These are phyloP conservation scores for Asteroscopus sphinx DNA, from an alignment of 2,888 invertebrate species.

Conservation along the genomic window DNA sequence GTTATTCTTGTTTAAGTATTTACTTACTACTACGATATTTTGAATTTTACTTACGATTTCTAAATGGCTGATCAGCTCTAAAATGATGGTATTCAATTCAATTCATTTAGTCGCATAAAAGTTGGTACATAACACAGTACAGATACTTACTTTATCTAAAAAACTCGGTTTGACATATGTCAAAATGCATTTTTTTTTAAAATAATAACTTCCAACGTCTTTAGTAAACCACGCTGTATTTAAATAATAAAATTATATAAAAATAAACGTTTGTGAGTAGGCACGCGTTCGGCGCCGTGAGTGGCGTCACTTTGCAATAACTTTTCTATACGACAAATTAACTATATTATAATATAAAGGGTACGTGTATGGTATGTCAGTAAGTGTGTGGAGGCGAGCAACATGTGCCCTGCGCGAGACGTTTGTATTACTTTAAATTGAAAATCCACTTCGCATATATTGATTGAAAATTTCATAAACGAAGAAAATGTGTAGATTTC, in stretches of 20 bases:
- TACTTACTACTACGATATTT: too few species aligned
- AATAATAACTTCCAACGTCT: slow-evolving; percentile 17
- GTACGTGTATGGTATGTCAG: slow-evolving; percentile 34
- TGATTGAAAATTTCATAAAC: neutral
- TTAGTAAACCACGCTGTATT: slow-evolving; percentile 31
- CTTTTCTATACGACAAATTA: slow-evolving; percentile 68
- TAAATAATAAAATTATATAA: slow-evolving; percentile 15
- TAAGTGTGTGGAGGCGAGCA: slow-evolving; percentile 41
- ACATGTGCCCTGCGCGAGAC: slow-evolving; percentile 20
- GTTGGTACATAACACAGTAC: too few species aligned
- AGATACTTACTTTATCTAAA: too few species aligned
- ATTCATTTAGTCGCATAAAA: too few species aligned
- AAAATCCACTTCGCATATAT: slow-evolving; percentile 18
- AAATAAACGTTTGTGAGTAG: slow-evolving; percentile 50
- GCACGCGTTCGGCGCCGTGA: slow-evolving; percentile 52
- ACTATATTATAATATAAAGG: slow-evolving; percentile 43
- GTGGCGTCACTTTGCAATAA: slow-evolving; percentile 68
- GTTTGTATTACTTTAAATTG: neutral
- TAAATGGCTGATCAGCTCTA: too few species aligned
- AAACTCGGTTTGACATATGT: too few species aligned
- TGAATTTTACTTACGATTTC: too few species aligned
- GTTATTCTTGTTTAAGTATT: slow-evolving; percentile 23
- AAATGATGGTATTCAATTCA: too few species aligned
- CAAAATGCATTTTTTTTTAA: slow-evolving; percentile 14
- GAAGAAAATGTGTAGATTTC: too few species aligned